phyloP scores from a whole-genome alignment of 2,888 invertebrate species.

The Tethea ocularis region DNA sequence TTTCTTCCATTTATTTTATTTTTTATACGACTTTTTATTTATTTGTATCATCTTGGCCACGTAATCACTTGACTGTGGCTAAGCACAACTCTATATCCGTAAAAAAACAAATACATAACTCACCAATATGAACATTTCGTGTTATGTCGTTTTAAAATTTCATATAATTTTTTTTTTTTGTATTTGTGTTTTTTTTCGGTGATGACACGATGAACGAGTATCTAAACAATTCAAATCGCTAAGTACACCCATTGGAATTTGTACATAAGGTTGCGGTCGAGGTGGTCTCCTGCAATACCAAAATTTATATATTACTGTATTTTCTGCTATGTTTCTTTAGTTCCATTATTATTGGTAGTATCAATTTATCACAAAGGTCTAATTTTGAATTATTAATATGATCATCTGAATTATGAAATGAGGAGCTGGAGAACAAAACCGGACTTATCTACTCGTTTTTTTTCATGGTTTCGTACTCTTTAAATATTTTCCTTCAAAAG shows the following conservation, averaged over 20 bases:
- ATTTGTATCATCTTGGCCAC: too few relatives aligned
- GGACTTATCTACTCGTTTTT: too few relatives aligned
- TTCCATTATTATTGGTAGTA: not conserved
- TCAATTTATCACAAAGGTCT: not conserved
- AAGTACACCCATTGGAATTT: slow-evolving; percentile 39
- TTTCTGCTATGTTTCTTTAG: slow-evolving; percentile 39
- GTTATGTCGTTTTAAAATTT: too few relatives aligned
- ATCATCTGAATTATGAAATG: not conserved
- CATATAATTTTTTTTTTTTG: not conserved
- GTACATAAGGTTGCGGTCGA: slow-evolving; percentile 57
- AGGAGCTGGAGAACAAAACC: too few relatives aligned
- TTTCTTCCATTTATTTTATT: too few relatives aligned
- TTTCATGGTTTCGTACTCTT: too few relatives aligned
- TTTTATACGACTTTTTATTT: too few relatives aligned
- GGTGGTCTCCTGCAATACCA: slow-evolving; percentile 49
- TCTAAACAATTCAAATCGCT: slow-evolving; percentile 37
- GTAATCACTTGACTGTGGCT: too few relatives aligned
- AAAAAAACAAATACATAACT: too few relatives aligned
- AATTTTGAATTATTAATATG: not conserved
- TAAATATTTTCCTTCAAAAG: too few relatives aligned
- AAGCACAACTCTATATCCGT: too few relatives aligned
- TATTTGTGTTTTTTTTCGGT: not conserved
- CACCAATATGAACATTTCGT: too few relatives aligned
- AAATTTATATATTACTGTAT: slow-evolving; percentile 55
- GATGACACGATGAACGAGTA: not conserved